These are phyloP conservation scores for Nannoperca australis DNA, from an alignment of 2,797 vertebrate species.

Conservation along the genomic window DNA sequence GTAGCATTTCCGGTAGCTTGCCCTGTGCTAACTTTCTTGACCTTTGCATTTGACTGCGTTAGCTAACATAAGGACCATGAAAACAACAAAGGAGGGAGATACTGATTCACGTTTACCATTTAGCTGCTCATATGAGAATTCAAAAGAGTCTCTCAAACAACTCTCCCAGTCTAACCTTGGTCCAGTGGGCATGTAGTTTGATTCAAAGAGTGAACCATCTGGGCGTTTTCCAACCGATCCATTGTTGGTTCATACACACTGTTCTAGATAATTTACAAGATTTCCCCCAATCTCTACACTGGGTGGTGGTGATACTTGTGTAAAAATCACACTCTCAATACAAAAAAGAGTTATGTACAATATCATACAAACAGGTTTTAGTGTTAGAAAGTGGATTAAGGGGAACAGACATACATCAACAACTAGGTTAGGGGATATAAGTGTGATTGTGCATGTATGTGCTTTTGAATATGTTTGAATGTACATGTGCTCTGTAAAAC, in stretches of 20 bases:
- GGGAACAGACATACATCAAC: slow-evolving; percentile 9
- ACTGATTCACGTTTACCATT: neutral
- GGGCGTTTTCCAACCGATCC: slow-evolving; percentile 18
- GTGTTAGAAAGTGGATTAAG: slow-evolving; percentile 56
- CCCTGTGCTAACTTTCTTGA: neutral
- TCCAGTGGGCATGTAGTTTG: neutral
- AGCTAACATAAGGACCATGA: neutral
- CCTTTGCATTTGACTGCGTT: neutral
- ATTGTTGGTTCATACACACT: slow-evolving; percentile 35
- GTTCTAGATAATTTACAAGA: slow-evolving; percentile 25
- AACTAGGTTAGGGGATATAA: neutral
- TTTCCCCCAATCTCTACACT: slow-evolving; percentile 6
- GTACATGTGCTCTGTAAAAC: slow-evolving; percentile 43
- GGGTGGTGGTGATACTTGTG: slow-evolving; percentile 55
- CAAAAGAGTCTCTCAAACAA: slow-evolving; percentile 10
- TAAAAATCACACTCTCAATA: slow-evolving; percentile 73
- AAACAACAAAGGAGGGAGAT: neutral
- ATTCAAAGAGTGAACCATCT: slow-evolving; percentile 23
- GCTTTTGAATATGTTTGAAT: slow-evolving; percentile 44
- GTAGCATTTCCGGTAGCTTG: neutral
- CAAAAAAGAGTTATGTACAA: slow-evolving; percentile 81
- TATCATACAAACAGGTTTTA: slow-evolving; percentile 74
- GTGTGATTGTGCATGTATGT: slow-evolving; percentile 51
- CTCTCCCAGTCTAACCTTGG: neutral
- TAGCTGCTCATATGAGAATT: neutral